These are phyloP conservation scores for Prorops nasuta DNA, from an alignment of 1,140 invertebrate genomes.

Conservation along the genomic window DNA sequence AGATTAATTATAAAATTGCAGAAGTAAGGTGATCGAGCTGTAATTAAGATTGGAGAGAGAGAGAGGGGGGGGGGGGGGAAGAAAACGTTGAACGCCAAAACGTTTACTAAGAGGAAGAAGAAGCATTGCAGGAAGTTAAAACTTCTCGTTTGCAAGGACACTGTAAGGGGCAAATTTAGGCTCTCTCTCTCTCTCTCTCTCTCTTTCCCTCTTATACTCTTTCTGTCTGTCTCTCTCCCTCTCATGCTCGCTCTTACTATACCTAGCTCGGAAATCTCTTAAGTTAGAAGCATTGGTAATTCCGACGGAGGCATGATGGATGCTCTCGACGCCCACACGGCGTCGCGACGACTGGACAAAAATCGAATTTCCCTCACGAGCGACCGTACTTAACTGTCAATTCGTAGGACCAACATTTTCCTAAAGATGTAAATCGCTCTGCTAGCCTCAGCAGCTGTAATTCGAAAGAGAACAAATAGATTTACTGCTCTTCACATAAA, in stretches of 20 bases:
- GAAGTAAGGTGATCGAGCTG: too few species aligned
- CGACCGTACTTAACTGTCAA: too few species aligned
- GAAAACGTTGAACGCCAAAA: not conserved
- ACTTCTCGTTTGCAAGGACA: constrained; percentile 14
- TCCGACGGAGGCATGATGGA: constrained; percentile 36
- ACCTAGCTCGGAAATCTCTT: constrained; percentile 25
- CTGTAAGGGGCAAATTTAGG: constrained; percentile 11
- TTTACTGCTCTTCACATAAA: too few species aligned
- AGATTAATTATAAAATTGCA: too few species aligned
- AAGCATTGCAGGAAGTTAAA: not conserved
- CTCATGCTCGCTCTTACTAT: constrained; percentile 5
- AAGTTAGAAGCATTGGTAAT: constrained; percentile 31
- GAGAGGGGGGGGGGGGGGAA: not conserved
- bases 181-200: too few species aligned
- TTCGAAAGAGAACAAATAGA: too few species aligned
- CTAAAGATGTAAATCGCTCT: too few species aligned
- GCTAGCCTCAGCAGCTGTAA: too few species aligned
- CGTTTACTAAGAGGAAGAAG: not conserved
- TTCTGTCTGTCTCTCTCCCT: constrained; percentile 2
- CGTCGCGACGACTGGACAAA: constrained; percentile 34
- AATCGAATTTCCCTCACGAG: constrained; percentile 26
- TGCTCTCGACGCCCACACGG: constrained; percentile 36
- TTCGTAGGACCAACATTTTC: too few species aligned
- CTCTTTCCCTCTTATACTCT: constrained; percentile 5
- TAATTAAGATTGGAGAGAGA: too few species aligned